These are phyloP conservation scores for Chloroclysta siterata DNA, from an alignment of 2,888 invertebrate genomes.

Conservation along the genomic window DNA sequence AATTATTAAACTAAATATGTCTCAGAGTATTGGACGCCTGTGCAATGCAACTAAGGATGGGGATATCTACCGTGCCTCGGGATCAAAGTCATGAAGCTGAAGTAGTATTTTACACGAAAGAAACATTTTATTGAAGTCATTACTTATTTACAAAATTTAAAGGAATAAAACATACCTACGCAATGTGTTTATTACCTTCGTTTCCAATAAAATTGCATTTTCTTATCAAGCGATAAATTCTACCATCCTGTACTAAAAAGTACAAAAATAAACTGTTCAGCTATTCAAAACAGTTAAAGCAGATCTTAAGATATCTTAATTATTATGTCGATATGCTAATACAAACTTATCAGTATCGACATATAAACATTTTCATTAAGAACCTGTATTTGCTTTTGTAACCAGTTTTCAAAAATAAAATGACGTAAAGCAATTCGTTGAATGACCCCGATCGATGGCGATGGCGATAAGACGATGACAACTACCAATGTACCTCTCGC, in stretches of 20 bases:
- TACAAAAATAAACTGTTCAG: neutral
- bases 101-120: no score
- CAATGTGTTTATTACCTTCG: no score
- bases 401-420: neutral
- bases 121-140: no score
- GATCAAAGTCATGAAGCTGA: no score
- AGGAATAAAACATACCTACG: no score
- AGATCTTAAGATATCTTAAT: neutral
- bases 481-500: neutral
- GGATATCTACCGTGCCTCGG: no score
- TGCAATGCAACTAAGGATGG: no score
- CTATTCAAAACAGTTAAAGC: neutral
- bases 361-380: neutral
- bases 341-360: neutral
- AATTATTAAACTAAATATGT: no score
- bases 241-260: neutral
- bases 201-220: neutral
- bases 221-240: neutral
- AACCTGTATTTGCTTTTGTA: neutral
- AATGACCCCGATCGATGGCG: neutral
- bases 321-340: neutral
- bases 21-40: no score
- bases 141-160: no score
- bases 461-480: no score
- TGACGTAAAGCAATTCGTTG: neutral